These are phyloP conservation scores for Tenthredo mesomela DNA, from an alignment of 2,888 invertebrate genomes.

Conservation along the genomic window DNA sequence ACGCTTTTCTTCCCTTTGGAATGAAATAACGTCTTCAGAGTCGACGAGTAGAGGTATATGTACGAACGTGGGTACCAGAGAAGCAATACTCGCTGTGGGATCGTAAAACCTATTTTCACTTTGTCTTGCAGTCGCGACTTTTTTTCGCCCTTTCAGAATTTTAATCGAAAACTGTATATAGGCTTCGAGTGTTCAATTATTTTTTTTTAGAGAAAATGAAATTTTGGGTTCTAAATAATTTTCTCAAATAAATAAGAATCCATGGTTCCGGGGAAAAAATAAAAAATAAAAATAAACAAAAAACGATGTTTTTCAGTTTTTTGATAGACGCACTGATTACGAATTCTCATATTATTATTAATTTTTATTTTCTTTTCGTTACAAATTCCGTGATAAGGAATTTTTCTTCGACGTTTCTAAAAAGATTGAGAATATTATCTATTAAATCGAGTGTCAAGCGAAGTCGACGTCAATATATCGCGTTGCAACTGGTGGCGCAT, in stretches of 20 bases:
- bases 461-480: not conserved
- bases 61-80: not conserved
- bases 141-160: not conserved
- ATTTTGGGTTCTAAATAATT: too few species aligned
- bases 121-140: not conserved
- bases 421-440: not conserved
- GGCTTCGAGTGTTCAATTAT: not conserved
- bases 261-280: too few species aligned
- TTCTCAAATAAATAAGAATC: too few species aligned
- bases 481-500: slow-evolving; percentile 25
- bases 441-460: not conserved
- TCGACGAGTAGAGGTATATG: not conserved
- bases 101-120: slow-evolving; percentile 40
- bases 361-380: not conserved
- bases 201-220: too few species aligned
- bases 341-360: not conserved
- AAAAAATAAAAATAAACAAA: too few species aligned
- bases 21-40: not conserved
- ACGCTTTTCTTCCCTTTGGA: not conserved
- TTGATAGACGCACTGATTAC: too few species aligned
- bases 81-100: slow-evolving; percentile 29
- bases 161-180: not conserved
- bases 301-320: too few species aligned
- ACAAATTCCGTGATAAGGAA: not conserved
- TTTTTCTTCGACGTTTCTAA: not conserved